Conservation (phyloP, 2,797 vertebrate species). For the Platalea minor region DNA sequence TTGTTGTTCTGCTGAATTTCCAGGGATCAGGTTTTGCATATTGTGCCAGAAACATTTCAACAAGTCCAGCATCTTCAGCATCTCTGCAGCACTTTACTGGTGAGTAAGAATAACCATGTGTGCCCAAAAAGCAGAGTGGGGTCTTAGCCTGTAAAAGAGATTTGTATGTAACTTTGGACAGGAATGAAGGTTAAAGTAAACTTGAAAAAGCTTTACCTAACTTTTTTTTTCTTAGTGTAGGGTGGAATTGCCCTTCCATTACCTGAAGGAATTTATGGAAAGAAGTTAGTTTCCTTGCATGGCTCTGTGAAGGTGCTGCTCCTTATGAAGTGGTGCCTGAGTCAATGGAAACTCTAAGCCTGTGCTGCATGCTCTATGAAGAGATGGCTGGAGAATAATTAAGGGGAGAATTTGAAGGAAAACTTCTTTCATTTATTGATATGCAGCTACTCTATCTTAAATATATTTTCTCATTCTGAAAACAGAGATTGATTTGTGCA, state of each 20-base stretch:
- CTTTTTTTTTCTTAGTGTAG: not conserved
- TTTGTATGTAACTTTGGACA: not conserved
- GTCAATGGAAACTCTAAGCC: not conserved
- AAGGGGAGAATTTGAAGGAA: not conserved
- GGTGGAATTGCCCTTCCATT: not conserved
- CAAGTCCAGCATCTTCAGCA: constrained; percentile 51
- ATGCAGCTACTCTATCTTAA: not conserved
- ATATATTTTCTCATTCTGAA: not conserved
- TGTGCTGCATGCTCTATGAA: not conserved
- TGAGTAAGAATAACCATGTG: not conserved
- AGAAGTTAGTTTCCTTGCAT: not conserved
- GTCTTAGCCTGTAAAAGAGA: not conserved
- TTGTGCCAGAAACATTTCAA: constrained; percentile 44
- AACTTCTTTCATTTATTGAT: not conserved
- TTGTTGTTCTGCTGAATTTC: not conserved
- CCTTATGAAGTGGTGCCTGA: not conserved
- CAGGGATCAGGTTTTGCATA: constrained; percentile 51
- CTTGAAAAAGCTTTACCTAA: not conserved
- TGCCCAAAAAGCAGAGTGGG: not conserved
- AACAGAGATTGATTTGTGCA: not conserved
- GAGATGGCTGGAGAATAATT: not conserved
- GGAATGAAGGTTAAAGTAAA: not conserved
- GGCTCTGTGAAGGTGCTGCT: not conserved
- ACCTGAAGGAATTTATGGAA: not conserved
- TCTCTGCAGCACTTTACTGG: constrained; percentile 13